phyloP scores from a whole-genome alignment of 2,888 invertebrate species.

The Morinoia aosen region DNA sequence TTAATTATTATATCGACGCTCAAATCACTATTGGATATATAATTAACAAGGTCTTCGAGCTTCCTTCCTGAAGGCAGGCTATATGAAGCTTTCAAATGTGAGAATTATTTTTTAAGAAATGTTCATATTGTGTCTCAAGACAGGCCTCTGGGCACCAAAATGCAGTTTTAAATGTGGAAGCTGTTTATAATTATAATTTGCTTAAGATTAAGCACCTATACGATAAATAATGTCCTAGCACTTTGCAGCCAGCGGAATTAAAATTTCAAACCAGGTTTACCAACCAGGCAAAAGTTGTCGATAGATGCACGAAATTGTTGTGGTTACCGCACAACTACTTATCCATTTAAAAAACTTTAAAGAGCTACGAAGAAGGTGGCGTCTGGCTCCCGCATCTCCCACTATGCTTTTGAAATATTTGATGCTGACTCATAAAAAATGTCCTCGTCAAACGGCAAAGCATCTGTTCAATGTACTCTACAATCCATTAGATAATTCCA shows the following conservation, averaged over 20 bases:
- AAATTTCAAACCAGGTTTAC: neutral
- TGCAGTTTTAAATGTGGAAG: neutral
- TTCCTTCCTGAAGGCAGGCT: neutral
- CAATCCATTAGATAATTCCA: no score
- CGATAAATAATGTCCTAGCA: neutral
- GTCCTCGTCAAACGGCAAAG: no score
- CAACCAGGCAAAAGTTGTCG: neutral
- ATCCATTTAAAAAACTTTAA: no score
- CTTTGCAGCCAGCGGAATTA: neutral
- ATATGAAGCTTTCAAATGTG: neutral
- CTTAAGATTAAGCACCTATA: neutral
- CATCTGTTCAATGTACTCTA: no score
- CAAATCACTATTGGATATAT: neutral
- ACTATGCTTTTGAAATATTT: no score
- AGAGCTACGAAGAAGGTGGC: no score
- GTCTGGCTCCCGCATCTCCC: no score
- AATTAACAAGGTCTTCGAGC: neutral
- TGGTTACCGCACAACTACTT: no score
- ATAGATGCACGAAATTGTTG: neutral
- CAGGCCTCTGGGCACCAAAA: neutral
- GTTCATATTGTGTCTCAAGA: neutral
- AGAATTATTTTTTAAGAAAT: neutral
- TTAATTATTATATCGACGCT: neutral
- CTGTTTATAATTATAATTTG: neutral
- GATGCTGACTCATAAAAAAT: no score